These are phyloP conservation scores for Argyra leucocephala DNA, from an alignment of 2,888 invertebrate genomes.

Conservation along the genomic window DNA sequence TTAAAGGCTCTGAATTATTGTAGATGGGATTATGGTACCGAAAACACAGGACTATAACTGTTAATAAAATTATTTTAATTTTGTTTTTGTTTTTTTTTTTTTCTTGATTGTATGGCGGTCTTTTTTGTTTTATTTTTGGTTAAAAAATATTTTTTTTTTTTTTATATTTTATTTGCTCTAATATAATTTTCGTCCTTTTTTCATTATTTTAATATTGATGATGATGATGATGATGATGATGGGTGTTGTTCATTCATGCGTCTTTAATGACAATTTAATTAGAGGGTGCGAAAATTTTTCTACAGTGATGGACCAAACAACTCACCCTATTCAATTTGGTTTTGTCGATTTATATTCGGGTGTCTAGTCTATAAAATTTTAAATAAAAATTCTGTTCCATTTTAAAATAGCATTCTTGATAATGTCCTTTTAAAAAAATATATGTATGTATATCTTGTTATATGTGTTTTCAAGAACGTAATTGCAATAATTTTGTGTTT, in stretches of 20 bases:
- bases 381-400: not conserved
- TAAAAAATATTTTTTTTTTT: no score
- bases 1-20: not conserved
- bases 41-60: not conserved
- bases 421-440: not conserved
- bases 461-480: no score
- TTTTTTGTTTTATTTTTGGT: no score
- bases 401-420: not conserved
- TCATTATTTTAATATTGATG: not conserved
- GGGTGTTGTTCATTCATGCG: slow-evolving; percentile 1
- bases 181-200: not conserved
- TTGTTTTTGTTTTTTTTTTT: no score
- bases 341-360: no score
- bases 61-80: not conserved
- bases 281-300: not conserved
- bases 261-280: slow-evolving; percentile 4
- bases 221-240: not conserved
- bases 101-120: no score
- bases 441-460: no score
- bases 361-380: no score
- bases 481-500: no score
- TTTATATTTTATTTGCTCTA: not conserved
- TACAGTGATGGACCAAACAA: not conserved
- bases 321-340: not conserved
- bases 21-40: not conserved